Evolutionary conservation across 2,113 vertebrate genomes (phyloP), one percentile per base, ranked within the genome.

Genomic region (Trichomycterus rosablanca): DNA sequence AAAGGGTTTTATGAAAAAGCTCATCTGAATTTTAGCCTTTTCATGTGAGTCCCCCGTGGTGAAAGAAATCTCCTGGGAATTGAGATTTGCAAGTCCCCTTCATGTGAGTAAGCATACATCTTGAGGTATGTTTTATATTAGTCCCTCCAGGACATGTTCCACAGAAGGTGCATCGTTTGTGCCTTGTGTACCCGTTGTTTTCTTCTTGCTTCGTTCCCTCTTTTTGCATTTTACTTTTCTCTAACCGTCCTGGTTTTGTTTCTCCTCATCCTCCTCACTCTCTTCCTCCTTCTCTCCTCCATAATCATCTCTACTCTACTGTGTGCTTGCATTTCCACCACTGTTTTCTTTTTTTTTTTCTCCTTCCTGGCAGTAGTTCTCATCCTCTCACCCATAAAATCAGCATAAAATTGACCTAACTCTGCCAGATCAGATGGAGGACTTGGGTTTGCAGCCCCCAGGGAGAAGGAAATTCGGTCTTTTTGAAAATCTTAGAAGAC

Each of bases 301-400:
- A 39, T 26, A 55, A 34, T 52, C 37, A 56, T 30, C 39, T 30
- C 7, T 24, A 20, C 12, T 19, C 35, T 37, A 66, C 52, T 26
- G 51, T 43, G 46, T 39, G n/a, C 48, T 40, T 59, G 42, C 39
- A 42, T 30, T 42, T 30, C 26, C 26, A 30, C 63, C 51, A 34
- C 58, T 61, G 64, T 23, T 73, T 28, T 57, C 37, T 48, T 22
- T 16, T n/a, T 34, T 22, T 26, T 20, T 22, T 10, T 34, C 30
- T 37, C 45, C 34, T 34, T 54, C 59, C 46, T 46, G 51, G 63
- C 70, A 74, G 71, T 7, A n/a, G 58, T 87, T 89, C 81, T 74
- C 80, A 84, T 84, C 77, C 77, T 82, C 78, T 90, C 84, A 87
- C 72, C 83, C 84, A 81, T 84, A 87, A 91, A 90, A 90, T 90